Conservation (phyloP, 2,797 vertebrate genomes). For the Acipenser transmontanus region DNA sequence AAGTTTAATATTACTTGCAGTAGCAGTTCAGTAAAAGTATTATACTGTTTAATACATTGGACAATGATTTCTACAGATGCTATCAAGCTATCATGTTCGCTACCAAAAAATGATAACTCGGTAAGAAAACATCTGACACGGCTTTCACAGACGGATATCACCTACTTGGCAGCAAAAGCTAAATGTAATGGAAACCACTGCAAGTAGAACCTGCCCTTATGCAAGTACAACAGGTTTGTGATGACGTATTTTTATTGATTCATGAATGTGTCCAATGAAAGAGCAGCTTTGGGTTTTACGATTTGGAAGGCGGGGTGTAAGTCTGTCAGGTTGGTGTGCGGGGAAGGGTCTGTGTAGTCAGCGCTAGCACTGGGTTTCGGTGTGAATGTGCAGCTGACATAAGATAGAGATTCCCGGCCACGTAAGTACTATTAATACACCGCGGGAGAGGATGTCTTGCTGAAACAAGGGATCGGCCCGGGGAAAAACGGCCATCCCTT, state of each 20-base stretch:
- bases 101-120: background rate
- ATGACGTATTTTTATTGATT: slow-evolving; percentile 24
- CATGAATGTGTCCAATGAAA: slow-evolving; percentile 54
- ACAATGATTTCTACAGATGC: too few species aligned
- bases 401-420: slow-evolving; percentile 76
- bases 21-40: too few species aligned
- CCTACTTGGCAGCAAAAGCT: background rate
- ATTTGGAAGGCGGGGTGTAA: slow-evolving; percentile 42
- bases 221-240: background rate
- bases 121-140: background rate
- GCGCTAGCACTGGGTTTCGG: slow-evolving; percentile 51
- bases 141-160: slow-evolving; percentile 3
- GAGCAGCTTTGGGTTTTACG: slow-evolving; percentile 27
- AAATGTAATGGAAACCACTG: background rate
- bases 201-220: background rate
- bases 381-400: slow-evolving; percentile 54
- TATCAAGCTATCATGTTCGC: background rate
- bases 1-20: too few species aligned
- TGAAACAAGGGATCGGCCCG: slow-evolving; percentile 75
- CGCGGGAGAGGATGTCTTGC: slow-evolving; percentile 71
- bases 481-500: slow-evolving; percentile 63
- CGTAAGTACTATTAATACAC: slow-evolving; percentile 73
- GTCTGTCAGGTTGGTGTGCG: slow-evolving; percentile 40
- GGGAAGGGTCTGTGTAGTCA: slow-evolving; percentile 39
- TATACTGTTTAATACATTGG: too few species aligned